Base-by-base conservation (phyloP, 2,888 invertebrate genomes). In the Litoditis marina region DNA sequence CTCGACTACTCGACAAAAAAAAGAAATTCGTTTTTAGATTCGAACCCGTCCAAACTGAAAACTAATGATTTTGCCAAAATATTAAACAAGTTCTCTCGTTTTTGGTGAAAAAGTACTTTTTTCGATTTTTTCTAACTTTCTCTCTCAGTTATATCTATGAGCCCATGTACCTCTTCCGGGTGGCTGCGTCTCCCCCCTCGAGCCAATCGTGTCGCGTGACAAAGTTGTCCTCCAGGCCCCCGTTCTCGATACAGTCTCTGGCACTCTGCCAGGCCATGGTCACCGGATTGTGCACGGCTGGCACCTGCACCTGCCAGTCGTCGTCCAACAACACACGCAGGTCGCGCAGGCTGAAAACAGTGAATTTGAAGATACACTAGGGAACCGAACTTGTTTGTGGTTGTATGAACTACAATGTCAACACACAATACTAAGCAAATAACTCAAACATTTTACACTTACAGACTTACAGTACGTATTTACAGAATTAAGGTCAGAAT, bases 191-290 rank as follows among this genome's bases (percentile, higher is more conserved):
- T 44, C 78, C 79, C 32, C 65, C 36, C 50, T 79, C 79, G 22
- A 60, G 58, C 66, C 75, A 79, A 32, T 79, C 74, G n/a, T 60
- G 63, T 3, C 68, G 62, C 13, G 62, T 68, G 2, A 78, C 56
- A 63, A 73, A 77, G 5, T 62, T 55, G n/a, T 59, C 13, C 25
- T 70, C 53, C 27, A 56, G 2, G 34, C 36, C 42, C 13, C 56
- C 56, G 1, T 30, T 30, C 2, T 58, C 16, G 8, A 61, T 25
- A 30, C 70, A 47, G 22, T 67, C 36, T 11, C 46, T 32, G 7
- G 69, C 77, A 50, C 71, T 68, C 1, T 59, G 36, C 80, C 80
- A 80, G 6, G 78, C 71, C 56, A 74, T 60, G 1, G 68, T 71
- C 22, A 74, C 46, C 7, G 80, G 71, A 55, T 77, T 50, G 7